phyloP scores from a whole-genome alignment of 1,140 invertebrate genomes.

The Augochlora pura region DNA sequence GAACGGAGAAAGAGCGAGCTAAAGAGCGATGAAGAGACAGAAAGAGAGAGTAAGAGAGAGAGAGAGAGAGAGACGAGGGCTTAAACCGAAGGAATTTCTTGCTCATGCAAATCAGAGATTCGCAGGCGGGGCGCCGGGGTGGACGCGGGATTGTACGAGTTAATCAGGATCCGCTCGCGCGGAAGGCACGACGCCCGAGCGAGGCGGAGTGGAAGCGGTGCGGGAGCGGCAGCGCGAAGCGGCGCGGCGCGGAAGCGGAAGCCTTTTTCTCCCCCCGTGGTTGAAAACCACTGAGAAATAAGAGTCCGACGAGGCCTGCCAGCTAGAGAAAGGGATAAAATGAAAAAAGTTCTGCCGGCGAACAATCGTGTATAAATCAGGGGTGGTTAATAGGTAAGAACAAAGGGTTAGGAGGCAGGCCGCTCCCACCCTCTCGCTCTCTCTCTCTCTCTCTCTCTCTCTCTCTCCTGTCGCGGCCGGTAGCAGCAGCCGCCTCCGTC shows the following conservation, averaged over 20 bases:
- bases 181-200: slow-evolving; percentile 46
- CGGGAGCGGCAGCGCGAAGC: too few relatives aligned
- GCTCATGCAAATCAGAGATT: slow-evolving; percentile 75
- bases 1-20: slow-evolving; percentile 6
- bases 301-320: slow-evolving; percentile 35
- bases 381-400: slow-evolving; percentile 74
- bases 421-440: too few relatives aligned
- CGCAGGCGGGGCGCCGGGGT: slow-evolving; percentile 45
- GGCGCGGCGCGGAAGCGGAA: background rate
- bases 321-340: slow-evolving; percentile 65
- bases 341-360: slow-evolving; percentile 74
- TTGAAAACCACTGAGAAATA: slow-evolving; percentile 66
- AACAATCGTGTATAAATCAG: slow-evolving; percentile 75
- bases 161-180: slow-evolving; percentile 68
- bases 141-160: slow-evolving; percentile 64
- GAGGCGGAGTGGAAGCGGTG: too few relatives aligned
- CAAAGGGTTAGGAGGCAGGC: slow-evolving; percentile 70
- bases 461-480: slow-evolving; percentile 26
- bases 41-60: slow-evolving; percentile 28
- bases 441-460: slow-evolving; percentile 1
- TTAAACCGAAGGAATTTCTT: slow-evolving; percentile 73
- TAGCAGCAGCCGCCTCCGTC: slow-evolving; percentile 20
- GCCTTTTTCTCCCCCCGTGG: too few relatives aligned
- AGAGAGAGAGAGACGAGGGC: slow-evolving; percentile 44
- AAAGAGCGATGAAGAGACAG: slow-evolving; percentile 23